Evolutionary conservation across 2,888 invertebrate species (phyloP), one percentile per base, ranked within the genome.

Genomic region (Horisme vitalbata): DNA sequence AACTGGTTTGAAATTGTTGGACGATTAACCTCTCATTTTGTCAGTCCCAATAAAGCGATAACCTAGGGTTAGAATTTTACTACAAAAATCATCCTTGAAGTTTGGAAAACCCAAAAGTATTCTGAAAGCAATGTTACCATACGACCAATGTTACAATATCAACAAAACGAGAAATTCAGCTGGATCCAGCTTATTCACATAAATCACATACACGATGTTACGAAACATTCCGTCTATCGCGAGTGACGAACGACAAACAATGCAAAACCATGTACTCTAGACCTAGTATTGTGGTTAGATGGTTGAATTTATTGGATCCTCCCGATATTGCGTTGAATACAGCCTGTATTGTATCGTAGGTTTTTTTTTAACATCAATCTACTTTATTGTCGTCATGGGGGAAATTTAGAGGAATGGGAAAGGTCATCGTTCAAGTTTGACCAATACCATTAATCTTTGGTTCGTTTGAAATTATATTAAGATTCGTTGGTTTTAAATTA

Each of bases 221-320:
- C 13, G 11, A 11, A 10, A 7, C 13, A 13, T 36, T 15, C 14
- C 24, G 23, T 26, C 27, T 21, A 7, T 27, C 15, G n/a, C 35
- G 13, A 28, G 30, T 45, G 28, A 34, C 24, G 35, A 35, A 36
- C 26, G 13, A 35, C 35, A 36, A 41, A 47, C 41, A 41, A 47
- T 36, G 31, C 31, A 28, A 18, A 45, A 18, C 23, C 38, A 23
- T 24, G 15, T 37, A n/a, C n/a, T n/a, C n/a, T n/a, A 7, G 30
- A 32, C 20, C 31, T 18, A 30, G 6, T 39, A 30, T 35, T 36
- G 35, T 24, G 24, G 34, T 35, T 43, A 15, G 28, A 41, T 34
- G 14, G 10, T 30, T 31, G 31, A 31, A 36, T 46, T 39, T 41
- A 46, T 46, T 46, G 46, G 41, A 36, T 35, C 35, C 21, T 31